These are phyloP conservation scores for Mylabris phalerata DNA, from an alignment of 1,140 invertebrate genomes.

Conservation along the genomic window DNA sequence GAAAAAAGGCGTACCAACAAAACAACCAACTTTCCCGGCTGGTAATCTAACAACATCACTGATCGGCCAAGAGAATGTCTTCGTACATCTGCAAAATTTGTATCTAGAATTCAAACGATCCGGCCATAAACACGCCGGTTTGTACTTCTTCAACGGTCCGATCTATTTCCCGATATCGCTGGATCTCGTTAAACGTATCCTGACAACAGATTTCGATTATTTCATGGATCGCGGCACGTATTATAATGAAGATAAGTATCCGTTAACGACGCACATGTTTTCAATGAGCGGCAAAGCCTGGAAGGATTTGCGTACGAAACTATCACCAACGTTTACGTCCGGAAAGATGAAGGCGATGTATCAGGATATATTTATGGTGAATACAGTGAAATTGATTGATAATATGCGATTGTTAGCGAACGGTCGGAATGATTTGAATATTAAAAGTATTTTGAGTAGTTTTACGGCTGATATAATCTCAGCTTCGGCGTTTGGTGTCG, in stretches of 20 bases:
- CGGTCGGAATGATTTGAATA: constrained; percentile 12
- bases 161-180: constrained; percentile 13
- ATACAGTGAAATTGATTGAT: no score
- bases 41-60: constrained; percentile 6
- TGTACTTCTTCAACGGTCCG: no score
- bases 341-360: constrained; percentile 46
- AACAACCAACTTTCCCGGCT: constrained; percentile 15
- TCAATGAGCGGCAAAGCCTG: constrained; percentile 41
- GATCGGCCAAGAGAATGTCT: background rate
- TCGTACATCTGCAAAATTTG: no score
- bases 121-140: no score
- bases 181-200: constrained; percentile 43
- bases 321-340: constrained; percentile 46
- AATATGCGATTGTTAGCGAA: background rate
- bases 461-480: constrained; percentile 30
- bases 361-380: background rate
- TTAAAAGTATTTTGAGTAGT: constrained; percentile 33
- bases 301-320: constrained; percentile 41
- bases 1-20: constrained; percentile 12
- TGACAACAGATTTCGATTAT: constrained; percentile 45
- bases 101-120: no score
- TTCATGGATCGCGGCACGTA: constrained; percentile 45
- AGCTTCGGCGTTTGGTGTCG: constrained; percentile 45
- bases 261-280: constrained; percentile 45
- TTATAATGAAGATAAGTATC: constrained; percentile 42